Evolutionary conservation across 2,797 vertebrate species (phyloP).

Genomic region (Cirrhinus molitorella): DNA sequence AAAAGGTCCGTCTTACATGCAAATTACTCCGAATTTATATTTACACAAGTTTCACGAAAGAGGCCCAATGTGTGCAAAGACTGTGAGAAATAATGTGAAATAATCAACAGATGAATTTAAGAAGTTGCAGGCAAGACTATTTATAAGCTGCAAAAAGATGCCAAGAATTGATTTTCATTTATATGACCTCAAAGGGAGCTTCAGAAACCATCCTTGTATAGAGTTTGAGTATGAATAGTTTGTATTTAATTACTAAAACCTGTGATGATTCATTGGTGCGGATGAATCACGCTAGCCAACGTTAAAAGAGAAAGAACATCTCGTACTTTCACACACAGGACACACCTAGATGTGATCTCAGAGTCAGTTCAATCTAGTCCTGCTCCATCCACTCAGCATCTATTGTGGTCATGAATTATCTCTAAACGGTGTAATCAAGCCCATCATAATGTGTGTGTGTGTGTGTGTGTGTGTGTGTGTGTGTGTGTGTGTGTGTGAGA

Average conservation of each 20-base stretch:
- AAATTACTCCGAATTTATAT: too few relatives aligned
- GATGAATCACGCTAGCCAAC: background rate
- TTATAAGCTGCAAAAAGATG: background rate
- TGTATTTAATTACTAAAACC: background rate
- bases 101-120: background rate
- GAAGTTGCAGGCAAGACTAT: background rate
- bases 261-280: background rate
- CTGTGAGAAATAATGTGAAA: background rate
- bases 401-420: background rate
- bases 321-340: slow-evolving; percentile 12
- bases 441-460: background rate
- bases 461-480: background rate
- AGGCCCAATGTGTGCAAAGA: background rate
- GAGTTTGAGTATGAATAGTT: background rate
- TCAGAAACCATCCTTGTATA: background rate
- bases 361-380: background rate
- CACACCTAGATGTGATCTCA: background rate
- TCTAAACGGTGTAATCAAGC: slow-evolving; percentile 14
- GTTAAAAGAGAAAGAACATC: slow-evolving; percentile 14
- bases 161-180: background rate
- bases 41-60: too few relatives aligned
- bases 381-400: slow-evolving; percentile 8
- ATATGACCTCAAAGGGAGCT: background rate
- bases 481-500: too few relatives aligned
- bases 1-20: too few relatives aligned